Evolutionary conservation across 2,888 invertebrate species (phyloP).

Genomic region (Cantharis flavilabris): DNA sequence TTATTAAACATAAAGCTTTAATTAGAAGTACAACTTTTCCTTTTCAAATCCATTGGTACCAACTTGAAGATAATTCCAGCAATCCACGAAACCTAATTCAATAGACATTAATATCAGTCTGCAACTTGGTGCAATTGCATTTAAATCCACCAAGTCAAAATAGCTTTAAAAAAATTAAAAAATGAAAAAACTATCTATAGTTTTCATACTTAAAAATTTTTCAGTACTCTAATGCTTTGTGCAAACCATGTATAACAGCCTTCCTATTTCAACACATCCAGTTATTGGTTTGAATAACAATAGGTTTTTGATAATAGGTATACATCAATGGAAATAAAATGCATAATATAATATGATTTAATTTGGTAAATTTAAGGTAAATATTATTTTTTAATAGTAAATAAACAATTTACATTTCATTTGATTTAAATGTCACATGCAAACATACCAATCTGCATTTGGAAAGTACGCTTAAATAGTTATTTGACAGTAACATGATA

Average conservation of each 20-base stretch:
- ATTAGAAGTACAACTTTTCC: too few species aligned
- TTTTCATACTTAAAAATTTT: too few species aligned
- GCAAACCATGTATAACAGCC: neutral
- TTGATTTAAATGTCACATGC: conserved; percentile 15
- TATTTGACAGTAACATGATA: conserved; percentile 11
- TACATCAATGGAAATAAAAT: neutral
- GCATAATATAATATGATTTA: neutral
- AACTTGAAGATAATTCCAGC: too few species aligned
- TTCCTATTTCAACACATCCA: neutral
- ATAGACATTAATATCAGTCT: too few species aligned
- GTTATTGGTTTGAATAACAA: neutral
- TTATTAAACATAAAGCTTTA: too few species aligned
- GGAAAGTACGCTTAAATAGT: conserved; percentile 14
- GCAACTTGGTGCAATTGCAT: too few species aligned
- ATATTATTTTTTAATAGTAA: neutral
- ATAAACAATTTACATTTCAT: neutral
- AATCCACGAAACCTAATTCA: too few species aligned
- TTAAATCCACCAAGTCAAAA: too few species aligned
- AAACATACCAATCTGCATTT: conserved; percentile 15
- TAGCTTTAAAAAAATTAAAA: too few species aligned
- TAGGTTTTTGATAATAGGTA: neutral
- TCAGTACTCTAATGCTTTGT: too few species aligned
- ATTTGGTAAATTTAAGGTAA: neutral
- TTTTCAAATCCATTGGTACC: too few species aligned
- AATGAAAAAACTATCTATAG: too few species aligned